Conservation (phyloP, 1,140 invertebrate genomes). For the Drosophila bocki region DNA sequence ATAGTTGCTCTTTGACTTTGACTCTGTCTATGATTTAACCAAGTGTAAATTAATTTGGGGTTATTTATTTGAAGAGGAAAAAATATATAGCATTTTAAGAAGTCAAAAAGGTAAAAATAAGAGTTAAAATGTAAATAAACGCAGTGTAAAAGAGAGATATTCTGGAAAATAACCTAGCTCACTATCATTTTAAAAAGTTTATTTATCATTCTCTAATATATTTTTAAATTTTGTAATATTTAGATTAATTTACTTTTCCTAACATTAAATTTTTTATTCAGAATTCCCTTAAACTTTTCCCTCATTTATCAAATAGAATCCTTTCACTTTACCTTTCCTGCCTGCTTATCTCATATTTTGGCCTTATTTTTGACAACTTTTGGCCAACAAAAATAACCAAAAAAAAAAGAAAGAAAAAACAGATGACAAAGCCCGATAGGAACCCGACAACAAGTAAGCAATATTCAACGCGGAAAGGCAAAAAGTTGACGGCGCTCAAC, state of each 20-base stretch:
- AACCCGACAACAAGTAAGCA: constrained; percentile 11
- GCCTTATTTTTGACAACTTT: constrained; percentile 33
- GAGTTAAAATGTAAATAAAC: background rate
- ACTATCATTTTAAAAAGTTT: background rate
- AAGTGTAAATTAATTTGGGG: background rate
- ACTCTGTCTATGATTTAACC: constrained; percentile 6
- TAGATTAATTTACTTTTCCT: background rate
- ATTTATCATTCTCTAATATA: background rate
- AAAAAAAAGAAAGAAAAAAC: constrained; percentile 1
- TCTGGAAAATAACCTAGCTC: background rate
- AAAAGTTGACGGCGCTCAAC: constrained; percentile 49
- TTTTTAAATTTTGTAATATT: background rate
- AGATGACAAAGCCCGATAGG: constrained; percentile 41
- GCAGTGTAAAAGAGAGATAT: too few species aligned
- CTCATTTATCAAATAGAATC: constrained; percentile 30
- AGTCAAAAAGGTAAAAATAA: background rate
- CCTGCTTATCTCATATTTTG: constrained; percentile 32
- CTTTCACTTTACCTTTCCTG: constrained; percentile 19
- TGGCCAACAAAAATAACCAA: constrained; percentile 19
- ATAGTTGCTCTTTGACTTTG: constrained; percentile 24
- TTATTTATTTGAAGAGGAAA: background rate
- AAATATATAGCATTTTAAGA: background rate
- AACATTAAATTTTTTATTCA: background rate
- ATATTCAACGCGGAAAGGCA: constrained; percentile 23
- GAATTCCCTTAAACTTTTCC: constrained; percentile 5